Conservation (phyloP, 2,113 vertebrate species). For the Nesoenas mayeri region DNA sequence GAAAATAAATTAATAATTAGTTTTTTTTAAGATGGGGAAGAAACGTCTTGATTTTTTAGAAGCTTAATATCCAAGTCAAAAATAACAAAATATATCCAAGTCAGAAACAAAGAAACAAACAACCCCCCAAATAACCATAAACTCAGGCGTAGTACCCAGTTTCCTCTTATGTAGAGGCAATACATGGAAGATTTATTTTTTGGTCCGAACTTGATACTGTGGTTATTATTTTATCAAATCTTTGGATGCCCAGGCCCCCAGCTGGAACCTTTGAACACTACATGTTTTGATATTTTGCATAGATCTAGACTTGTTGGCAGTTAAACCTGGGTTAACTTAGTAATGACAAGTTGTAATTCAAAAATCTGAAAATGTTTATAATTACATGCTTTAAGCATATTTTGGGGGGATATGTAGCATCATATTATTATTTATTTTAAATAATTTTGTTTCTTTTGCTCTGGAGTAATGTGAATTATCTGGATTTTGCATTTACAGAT, state of each 20-base stretch:
- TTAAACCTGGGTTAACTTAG: neutral
- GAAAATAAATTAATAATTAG: neutral
- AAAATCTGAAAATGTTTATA: neutral
- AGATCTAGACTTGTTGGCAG: neutral
- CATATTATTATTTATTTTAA: neutral
- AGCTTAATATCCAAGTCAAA: neutral
- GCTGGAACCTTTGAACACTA: neutral
- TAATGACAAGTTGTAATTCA: neutral
- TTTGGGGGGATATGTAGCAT: neutral
- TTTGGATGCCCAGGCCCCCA: neutral
- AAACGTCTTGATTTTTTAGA: neutral
- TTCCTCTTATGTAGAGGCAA: neutral
- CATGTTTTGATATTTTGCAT: neutral
- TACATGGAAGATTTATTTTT: neutral
- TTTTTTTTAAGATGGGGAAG: neutral
- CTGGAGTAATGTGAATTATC: neutral
- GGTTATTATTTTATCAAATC: neutral
- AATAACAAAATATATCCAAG: neutral
- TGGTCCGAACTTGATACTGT: neutral
- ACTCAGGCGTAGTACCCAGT: neutral
- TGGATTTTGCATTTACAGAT: neutral
- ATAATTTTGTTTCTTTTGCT: neutral
- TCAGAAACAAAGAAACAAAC: neutral
- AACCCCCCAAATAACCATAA: neutral
- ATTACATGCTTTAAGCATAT: neutral